Percentiles rank a stretch among this genome's conserved stretches.
Evolutionary conservation across 2,888 invertebrate genomes (phyloP).

Genomic region (Hetaerina titia): DNA sequence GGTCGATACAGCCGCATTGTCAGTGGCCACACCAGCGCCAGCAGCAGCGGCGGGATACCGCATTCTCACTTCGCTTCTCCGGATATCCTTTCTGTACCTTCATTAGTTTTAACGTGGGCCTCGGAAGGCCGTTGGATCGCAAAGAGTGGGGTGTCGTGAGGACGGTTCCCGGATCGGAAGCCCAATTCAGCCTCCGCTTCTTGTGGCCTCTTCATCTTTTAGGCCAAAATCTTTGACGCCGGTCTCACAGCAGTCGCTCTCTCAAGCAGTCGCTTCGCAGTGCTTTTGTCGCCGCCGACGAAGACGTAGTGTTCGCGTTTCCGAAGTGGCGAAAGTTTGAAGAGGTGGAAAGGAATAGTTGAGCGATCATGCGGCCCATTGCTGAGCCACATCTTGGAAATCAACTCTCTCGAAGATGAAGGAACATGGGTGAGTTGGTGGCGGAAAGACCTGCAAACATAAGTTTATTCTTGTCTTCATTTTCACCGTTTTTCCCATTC

Average conservation of each 20-base stretch:
- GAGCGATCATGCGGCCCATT: conserved; percentile 55
- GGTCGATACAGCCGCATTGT: conserved; percentile 38
- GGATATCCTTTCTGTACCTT: conserved; percentile 56
- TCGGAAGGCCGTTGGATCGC: conserved; percentile 63
- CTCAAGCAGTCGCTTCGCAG: conserved; percentile 39
- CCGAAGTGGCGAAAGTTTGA: conserved; percentile 34
- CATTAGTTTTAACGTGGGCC: conserved; percentile 60
- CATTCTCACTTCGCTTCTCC: conserved; percentile 47
- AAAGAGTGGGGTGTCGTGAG: conserved; percentile 44
- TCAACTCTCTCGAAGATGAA: conserved; percentile 64
- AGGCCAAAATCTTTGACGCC: conserved; percentile 38
- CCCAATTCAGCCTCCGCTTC: conserved; percentile 21
- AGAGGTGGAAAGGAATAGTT: conserved; percentile 45
- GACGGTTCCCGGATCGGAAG: conserved; percentile 23
- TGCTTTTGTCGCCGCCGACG: conserved; percentile 55
- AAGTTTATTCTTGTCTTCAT: not conserved
- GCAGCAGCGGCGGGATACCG: conserved; percentile 58
- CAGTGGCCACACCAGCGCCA: conserved; percentile 59
- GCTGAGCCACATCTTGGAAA: conserved; percentile 64
- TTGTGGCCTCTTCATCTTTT: conserved; percentile 32
- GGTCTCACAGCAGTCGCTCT: not conserved
- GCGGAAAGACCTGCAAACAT: not conserved
- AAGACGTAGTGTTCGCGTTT: conserved; percentile 57
- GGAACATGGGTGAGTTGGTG: conserved; percentile 63
- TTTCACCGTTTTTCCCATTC: not conserved